phyloP scores from a whole-genome alignment of 2,797 vertebrate genomes.

The Melanotaenia boesemani region DNA sequence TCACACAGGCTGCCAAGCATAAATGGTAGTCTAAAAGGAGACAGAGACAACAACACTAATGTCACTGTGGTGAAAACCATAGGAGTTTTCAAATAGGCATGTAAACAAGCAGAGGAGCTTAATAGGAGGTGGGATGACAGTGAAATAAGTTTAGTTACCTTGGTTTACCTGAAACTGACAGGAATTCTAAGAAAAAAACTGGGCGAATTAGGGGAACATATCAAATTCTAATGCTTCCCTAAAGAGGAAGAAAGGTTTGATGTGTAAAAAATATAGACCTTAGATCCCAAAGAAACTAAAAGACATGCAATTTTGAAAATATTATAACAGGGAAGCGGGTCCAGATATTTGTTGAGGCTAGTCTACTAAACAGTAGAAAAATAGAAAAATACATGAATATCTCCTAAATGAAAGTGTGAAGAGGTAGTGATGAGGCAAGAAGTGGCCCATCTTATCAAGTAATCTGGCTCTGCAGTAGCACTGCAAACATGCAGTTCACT shows the following conservation, averaged over 20 bases:
- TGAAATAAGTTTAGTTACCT: not conserved
- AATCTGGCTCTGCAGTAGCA: conserved; percentile 53
- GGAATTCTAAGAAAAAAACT: not conserved
- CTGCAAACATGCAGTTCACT: conserved; percentile 49
- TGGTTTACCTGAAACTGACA: not conserved
- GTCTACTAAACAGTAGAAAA: no score
- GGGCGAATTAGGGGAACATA: not conserved
- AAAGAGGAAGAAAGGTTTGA: not conserved
- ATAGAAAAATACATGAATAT: not conserved
- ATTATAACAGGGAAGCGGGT: no score
- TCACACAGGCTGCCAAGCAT: conserved; percentile 39
- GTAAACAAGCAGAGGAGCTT: conserved; percentile 33
- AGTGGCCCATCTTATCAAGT: conserved; percentile 41
- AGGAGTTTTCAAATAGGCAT: conserved; percentile 29
- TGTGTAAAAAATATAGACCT: not conserved
- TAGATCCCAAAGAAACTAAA: not conserved
- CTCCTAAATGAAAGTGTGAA: conserved; percentile 22
- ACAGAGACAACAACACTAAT: conserved; percentile 35
- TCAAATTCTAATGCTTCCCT: not conserved
- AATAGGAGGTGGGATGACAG: conserved; percentile 20
- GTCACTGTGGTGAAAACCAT: conserved; percentile 42
- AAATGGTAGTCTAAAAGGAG: conserved; percentile 29
- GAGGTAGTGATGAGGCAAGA: conserved; percentile 14
- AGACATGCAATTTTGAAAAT: no score
- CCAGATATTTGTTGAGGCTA: no score